phyloP scores from a whole-genome alignment of 2,888 invertebrate species.

The Cybosia mesomella region DNA sequence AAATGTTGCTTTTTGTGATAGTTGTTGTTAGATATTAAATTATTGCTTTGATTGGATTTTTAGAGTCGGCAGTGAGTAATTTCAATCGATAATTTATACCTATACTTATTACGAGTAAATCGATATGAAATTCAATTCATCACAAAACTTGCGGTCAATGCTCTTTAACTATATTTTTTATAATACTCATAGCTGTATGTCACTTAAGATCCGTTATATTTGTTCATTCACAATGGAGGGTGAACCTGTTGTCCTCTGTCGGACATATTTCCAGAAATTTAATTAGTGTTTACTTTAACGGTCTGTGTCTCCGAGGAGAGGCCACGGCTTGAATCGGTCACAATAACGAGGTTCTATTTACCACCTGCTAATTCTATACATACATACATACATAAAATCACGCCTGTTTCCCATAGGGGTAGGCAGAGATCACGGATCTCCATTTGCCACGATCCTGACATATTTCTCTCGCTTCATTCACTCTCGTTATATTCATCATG shows the following conservation, averaged over 20 bases:
- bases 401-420: too few relatives aligned
- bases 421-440: too few relatives aligned
- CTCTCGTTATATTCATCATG: too few relatives aligned
- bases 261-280: not conserved
- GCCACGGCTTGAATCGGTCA: too few relatives aligned
- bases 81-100: not conserved
- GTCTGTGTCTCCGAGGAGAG: too few relatives aligned
- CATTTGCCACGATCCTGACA: too few relatives aligned
- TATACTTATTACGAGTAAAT: not conserved
- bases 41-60: slow-evolving; percentile 18
- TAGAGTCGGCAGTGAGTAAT: not conserved
- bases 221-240: not conserved
- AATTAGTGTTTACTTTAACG: not conserved
- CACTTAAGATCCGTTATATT: not conserved
- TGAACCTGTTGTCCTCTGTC: not conserved
- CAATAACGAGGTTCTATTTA: too few relatives aligned
- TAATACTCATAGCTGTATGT: not conserved
- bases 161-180: not conserved
- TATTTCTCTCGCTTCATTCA: too few relatives aligned
- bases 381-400: too few relatives aligned
- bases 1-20: slow-evolving; percentile 58
- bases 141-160: not conserved
- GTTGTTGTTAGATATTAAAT: slow-evolving; percentile 42
- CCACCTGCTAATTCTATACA: too few relatives aligned
- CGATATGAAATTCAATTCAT: not conserved